Base-by-base conservation (phyloP, 2,888 invertebrate genomes). In the Hyppa rectilinea region DNA sequence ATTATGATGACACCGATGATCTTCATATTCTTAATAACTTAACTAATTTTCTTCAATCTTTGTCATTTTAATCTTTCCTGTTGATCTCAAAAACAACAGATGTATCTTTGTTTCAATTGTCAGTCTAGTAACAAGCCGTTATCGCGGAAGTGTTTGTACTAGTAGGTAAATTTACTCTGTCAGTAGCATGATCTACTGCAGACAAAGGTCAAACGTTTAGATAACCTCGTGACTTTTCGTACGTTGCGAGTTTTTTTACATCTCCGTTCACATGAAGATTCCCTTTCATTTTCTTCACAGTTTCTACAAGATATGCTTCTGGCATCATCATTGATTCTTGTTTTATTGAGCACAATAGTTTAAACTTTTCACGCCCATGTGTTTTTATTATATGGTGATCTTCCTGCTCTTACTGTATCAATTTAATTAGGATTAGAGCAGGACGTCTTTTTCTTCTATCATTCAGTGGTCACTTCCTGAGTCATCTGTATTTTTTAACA, bases 141-240 rank as follows among this genome's bases (percentile, higher is more conserved):
- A 67, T 71, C 55, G 50, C 73, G 80, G 81, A 80, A 83, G 71
- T 64, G 52, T 72, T 66, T 38, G 55, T 63, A 40, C 49, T 74
- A 80, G 80, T 83, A 81, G 78, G 81, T 80, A 81, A 83, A 76
- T 77, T 78, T 74, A 66, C 73, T 73, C 71, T 78, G 79, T 80
- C 81, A 74, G 81, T 78, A 75, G 71, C 78, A 74, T 85, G 84
- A 86, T 87, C 88, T 82, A 82, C 85, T 80, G 80, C 65, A 82
- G 71, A 69, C 81, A 88, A 91, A 91, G 89, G 91, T 91, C 89
- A 90, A 89, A 88, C 78, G 83, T 77, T 82, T 69, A 82, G 86
- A 87, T 89, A 88, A 85, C 89, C 90, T 90, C 87, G 87, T 72
- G 81, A 58, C 71, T 70, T 75, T 76, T 66, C 65, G 69, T 80